phyloP scores from a whole-genome alignment of 2,797 vertebrate species.

The Acrossocheilus fasciatus region DNA sequence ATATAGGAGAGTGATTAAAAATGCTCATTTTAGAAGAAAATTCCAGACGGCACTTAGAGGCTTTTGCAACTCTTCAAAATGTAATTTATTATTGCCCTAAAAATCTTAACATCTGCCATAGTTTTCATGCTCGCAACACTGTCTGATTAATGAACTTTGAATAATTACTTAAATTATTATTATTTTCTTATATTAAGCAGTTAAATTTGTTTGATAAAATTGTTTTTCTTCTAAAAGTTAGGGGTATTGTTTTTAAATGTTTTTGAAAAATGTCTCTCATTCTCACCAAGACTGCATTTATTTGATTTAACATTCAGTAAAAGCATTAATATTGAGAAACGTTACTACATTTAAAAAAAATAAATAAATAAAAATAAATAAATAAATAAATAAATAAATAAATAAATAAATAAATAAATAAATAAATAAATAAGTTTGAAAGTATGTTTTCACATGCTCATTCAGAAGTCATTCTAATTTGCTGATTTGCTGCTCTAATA shows the following conservation, averaged over 20 bases:
- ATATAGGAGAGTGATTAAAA: too few relatives aligned
- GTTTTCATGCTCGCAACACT: not conserved
- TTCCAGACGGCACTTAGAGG: too few relatives aligned
- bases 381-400: not conserved
- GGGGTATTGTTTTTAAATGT: not conserved
- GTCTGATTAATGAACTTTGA: not conserved
- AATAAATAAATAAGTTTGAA: too few relatives aligned
- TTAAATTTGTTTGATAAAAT: not conserved
- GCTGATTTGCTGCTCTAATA: not conserved
- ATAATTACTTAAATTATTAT: not conserved
- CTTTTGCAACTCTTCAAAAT: not conserved
- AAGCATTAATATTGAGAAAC: not conserved
- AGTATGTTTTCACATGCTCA: not conserved
- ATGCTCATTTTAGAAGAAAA: too few relatives aligned
- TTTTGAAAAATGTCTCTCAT: not conserved
- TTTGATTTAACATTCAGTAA: too few relatives aligned
- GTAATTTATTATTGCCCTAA: not conserved
- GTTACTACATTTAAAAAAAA: not conserved
- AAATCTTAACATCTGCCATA: not conserved
- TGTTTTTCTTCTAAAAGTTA: not conserved
- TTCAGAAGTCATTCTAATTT: not conserved
- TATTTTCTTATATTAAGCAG: not conserved
- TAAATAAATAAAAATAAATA: too few relatives aligned
- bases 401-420: not conserved
- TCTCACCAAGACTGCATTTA: not conserved